Base-by-base conservation (phyloP, 37 sponge, comb jelly and placozoan species). In the Sycon ciliatum region DNA sequence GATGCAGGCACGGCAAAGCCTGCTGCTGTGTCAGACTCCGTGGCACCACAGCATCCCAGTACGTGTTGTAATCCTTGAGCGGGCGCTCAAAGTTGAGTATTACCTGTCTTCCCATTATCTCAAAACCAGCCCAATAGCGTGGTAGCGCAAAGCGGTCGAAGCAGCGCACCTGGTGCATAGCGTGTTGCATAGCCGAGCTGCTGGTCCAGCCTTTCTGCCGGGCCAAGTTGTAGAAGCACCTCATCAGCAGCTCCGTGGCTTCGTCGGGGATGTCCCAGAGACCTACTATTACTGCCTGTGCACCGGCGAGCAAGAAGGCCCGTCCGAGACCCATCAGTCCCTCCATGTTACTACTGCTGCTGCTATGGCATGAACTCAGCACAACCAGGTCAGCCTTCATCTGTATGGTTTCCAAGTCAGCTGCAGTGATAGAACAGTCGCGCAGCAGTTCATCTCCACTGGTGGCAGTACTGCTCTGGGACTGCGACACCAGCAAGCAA, bases 261-360 rank as follows among this genome's bases (percentile, higher is more conserved):
- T 85, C 80, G 71, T 90, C 91, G 0, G 86, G 91, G 3, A 90
- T 81, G 26, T 87, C 34, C 83, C 87, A 80, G 3, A 86, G 76
- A 32, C 84, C 70, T 16, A 87, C 85, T 6, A 90, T 63, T 0
- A 90, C 91, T 18, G 83, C 40, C 37, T 80, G 82, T 34, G 91
- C 91, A 36, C 91, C 91, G 3, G 91, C 91, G 4, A 82, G 52
- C 33, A 90, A 73, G 38, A 90, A 86, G 1, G 86, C 84, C 32
- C 87, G 71, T 9, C 83, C 87, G 68, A 86, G 79, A 0, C 86
- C 87, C 9, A 73, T 79, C 30, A 90, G 78, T 2, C 91, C 87
- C n/a, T 90, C 91, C 3, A 76, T 79, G n/a, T 75, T 79, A 22
- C 35, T 61, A 11, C 89, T 85, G 0, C 89, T 57, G 16, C 75